Evolutionary conservation across 2,113 vertebrate genomes (phyloP), one percentile per base, ranked within the genome.

Genomic region (Poeciliopsis occidentalis): DNA sequence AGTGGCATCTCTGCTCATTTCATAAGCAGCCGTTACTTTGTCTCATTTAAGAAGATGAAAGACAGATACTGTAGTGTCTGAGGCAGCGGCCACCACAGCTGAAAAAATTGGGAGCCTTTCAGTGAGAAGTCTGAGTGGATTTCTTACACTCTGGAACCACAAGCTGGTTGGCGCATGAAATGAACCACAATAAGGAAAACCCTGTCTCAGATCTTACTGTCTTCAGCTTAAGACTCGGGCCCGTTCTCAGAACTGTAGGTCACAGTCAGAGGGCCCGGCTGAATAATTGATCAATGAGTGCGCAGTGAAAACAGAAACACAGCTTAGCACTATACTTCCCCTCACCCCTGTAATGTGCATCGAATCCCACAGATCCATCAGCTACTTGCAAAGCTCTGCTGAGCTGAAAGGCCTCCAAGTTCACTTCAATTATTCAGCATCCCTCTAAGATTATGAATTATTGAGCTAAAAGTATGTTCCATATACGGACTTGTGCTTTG

Each of bases 371-470:
- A 90, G 93, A 95, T 93, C 92, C 95, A 93, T 93, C 94, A 95
- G 86, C 92, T 90, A 90, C 92, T 94, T 93, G 91, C 91, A 91
- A 94, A 95, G 91, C 93, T 93, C 88, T 80, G 81, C 91, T 87
- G 92, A 91, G 91, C 94, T 93, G 92, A 94, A 94, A 94, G 93
- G 90, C 92, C 91, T 95, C 94, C 95, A 94, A 95, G 93, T 95
- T 94, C 93, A 95, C 73, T 94, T 95, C 91, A 95, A 95, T 95
- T 94, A 95, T 95, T 95, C 92, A 95, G 86, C 91, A 95, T 94
- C 92, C 92, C 91, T 95, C 93, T 90, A 88, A 91, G 89, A 93
- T 89, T 76, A 95, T 95, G 89, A 95, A 95, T 95, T 93, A 95
- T 95, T 95, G 91, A 95, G 91, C 88, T 90, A 87, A 94, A 95